Evolutionary conservation across 1,140 invertebrate genomes (phyloP), one percentile per base, ranked within the genome.

Genomic region (Cryptotermes secundus): DNA sequence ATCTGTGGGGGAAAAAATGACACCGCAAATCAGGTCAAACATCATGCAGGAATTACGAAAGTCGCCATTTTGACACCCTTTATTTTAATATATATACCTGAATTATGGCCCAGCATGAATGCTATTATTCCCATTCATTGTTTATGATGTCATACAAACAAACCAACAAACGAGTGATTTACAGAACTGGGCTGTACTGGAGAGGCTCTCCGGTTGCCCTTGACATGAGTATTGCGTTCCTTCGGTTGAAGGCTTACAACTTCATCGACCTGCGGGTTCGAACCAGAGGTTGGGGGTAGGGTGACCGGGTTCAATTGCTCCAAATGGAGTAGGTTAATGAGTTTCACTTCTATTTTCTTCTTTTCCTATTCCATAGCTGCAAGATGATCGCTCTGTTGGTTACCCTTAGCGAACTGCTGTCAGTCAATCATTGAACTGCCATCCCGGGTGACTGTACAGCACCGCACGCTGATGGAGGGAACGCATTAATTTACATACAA

Each of bases 311-410:
- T 72, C 59, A 72, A 72, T 72, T 72, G 59, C 59, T 72, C 59
- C 59, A 72, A 72, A 72, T 72, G 59, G 59, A 72, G 59, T 72
- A n/a, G 59, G 59, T 72, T 72, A 72, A 72, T 72, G 59, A 72
- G 59, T 72, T 72, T 72, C 59, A 7, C 59, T 72, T 72, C 31
- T 72, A 31, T 72, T 31, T 26, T 72, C 59, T 14, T 31, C 26
- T n/a, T 72, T 72, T 72, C n/a, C 59, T 72, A n/a, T 31, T 72
- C 14, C 59, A 31, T 72, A 72, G 59, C 59, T 72, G 59, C 59
- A 72, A 72, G 59, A 72, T 72, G 26, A 72, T 72, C 59, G 9
- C 14, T 72, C 59, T 72, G n/a, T 72, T 6, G 6, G 26, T 72
- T 72, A 72, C 59, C 26, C 53, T 59, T 19, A 14, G 53, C 53